Percentiles rank a stretch among this genome's conserved stretches.
Evolutionary conservation across 1,140 invertebrate genomes (phyloP).

Genomic region (Musca vetustissima): DNA sequence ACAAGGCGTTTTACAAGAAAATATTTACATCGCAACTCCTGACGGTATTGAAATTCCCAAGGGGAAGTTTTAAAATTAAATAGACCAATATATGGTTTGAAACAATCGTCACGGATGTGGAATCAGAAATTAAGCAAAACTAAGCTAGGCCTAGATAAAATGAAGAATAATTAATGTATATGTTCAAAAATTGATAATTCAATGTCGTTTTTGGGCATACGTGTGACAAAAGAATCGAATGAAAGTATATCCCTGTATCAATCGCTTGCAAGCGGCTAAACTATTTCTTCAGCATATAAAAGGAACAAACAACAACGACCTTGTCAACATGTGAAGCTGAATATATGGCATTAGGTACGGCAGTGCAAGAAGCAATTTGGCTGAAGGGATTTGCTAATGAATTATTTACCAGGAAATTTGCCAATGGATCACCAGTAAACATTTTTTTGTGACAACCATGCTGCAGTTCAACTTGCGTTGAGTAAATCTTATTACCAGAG

Average conservation of each 20-base stretch:
- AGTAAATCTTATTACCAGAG: conserved; percentile 1
- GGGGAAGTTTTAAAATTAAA: conserved; percentile 38
- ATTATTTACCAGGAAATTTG: not conserved
- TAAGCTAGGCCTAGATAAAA: conserved; percentile 16
- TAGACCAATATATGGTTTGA: conserved; percentile 52
- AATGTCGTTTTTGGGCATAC: conserved; percentile 26
- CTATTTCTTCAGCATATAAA: not conserved
- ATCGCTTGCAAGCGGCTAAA: not conserved
- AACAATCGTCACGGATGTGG: conserved; percentile 54
- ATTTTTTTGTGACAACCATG: conserved; percentile 20
- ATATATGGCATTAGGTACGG: conserved; percentile 50
- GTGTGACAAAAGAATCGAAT: conserved; percentile 29
- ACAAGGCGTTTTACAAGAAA: conserved; percentile 51
- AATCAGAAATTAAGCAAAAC: conserved; percentile 37
- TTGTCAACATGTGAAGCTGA: conserved; percentile 54
- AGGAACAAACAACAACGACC: conserved; percentile 35
- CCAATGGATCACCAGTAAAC: not conserved
- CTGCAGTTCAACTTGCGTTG: not conserved
- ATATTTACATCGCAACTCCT: conserved; percentile 47
- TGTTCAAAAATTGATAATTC: not conserved
- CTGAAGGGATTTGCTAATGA: conserved; percentile 22
- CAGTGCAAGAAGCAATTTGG: conserved; percentile 52
- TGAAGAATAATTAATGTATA: conserved; percentile 7
- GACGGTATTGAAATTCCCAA: conserved; percentile 35
- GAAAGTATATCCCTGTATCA: conserved; percentile 14